phyloP scores from a whole-genome alignment of 2,888 invertebrate species.

The Clitarchus hookeri region DNA sequence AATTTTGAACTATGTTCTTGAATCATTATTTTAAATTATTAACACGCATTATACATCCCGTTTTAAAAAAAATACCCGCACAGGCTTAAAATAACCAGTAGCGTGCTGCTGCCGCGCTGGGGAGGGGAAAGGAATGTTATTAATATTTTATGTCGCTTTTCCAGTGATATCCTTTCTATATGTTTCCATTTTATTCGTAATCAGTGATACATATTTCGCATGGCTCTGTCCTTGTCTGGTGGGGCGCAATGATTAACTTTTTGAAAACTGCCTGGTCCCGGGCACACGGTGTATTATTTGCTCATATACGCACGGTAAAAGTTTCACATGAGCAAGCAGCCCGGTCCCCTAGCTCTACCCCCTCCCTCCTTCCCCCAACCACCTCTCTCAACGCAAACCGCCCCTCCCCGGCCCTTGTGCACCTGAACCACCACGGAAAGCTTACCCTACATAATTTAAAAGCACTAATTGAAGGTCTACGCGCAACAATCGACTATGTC shows the following conservation, averaged over 20 bases:
- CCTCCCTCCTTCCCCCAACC: not conserved
- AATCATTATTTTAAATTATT: not conserved
- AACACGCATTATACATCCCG: not conserved
- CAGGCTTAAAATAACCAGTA: not conserved
- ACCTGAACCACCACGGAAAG: slow-evolving; percentile 33
- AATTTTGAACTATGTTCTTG: not conserved
- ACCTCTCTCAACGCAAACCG: too few species aligned
- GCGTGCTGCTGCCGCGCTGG: not conserved
- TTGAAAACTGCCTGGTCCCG: not conserved
- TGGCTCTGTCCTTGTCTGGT: slow-evolving; percentile 17
- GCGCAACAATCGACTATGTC: slow-evolving; percentile 20
- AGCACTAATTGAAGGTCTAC: slow-evolving; percentile 34
- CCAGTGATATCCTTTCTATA: slow-evolving; percentile 22
- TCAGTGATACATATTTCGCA: slow-evolving; percentile 12
- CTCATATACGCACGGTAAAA: slow-evolving; percentile 24
- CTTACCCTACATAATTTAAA: slow-evolving; percentile 36
- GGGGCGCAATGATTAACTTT: slow-evolving; percentile 25
- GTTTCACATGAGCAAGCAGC: slow-evolving; percentile 25
- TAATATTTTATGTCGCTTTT: slow-evolving; percentile 23
- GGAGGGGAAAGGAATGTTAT: slow-evolving; percentile 4
- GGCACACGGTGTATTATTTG: slow-evolving; percentile 20
- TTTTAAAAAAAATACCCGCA: not conserved
- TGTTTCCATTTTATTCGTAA: slow-evolving; percentile 24
- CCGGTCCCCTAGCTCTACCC: slow-evolving; percentile 5
- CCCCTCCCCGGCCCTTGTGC: not conserved